These are phyloP conservation scores for Teleopsis dalmanni DNA, from an alignment of 1,140 invertebrate genomes.

Conservation along the genomic window DNA sequence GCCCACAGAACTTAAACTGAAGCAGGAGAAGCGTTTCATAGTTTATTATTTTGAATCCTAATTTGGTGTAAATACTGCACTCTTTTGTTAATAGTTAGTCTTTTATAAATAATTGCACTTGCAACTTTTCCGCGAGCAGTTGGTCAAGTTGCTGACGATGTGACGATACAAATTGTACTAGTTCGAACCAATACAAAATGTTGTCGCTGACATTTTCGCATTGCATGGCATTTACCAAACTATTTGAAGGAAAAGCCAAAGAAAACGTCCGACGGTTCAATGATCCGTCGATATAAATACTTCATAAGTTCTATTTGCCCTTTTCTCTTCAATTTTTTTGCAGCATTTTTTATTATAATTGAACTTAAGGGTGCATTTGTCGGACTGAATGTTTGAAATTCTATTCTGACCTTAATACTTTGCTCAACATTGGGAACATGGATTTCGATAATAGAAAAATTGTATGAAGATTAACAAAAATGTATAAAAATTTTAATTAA, in stretches of 20 bases:
- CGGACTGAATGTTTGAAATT: no score
- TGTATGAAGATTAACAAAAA: no score
- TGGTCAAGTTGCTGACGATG: slow-evolving; percentile 4
- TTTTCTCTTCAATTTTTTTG: neutral
- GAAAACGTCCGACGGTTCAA: slow-evolving; percentile 4
- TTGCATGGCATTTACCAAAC: neutral
- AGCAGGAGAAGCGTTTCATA: slow-evolving; percentile 38
- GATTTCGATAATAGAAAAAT: no score
- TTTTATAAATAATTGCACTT: neutral
- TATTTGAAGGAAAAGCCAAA: neutral
- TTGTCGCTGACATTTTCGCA: neutral
- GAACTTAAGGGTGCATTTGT: no score
- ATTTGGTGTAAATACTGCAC: no score
- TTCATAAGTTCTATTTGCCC: neutral
- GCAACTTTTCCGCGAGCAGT: neutral
- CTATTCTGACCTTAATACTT: no score
- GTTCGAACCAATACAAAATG: neutral
- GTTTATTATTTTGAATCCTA: neutral
- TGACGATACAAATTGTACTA: slow-evolving; percentile 2
- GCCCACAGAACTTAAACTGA: slow-evolving; percentile 30
- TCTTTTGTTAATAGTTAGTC: no score
- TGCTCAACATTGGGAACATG: no score
- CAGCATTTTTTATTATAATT: no score
- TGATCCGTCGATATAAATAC: slow-evolving; percentile 4
- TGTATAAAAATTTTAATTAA: no score